Percentiles rank a stretch among this genome's conserved stretches.
phyloP scores from a whole-genome alignment of 2,888 invertebrate genomes.

The Hyalella azteca region DNA sequence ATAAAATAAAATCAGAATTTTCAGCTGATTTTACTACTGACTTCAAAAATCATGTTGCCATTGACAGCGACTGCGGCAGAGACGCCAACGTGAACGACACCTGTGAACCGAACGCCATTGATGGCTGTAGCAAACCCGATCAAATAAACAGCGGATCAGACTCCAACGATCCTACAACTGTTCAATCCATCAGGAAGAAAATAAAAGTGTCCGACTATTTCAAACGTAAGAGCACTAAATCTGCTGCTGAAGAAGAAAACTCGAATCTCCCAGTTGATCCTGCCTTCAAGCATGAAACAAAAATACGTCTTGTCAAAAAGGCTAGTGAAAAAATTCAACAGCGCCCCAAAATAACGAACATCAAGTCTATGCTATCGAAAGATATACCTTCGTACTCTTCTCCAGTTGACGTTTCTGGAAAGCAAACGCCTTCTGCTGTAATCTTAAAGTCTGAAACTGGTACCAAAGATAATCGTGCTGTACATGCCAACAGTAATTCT shows the following conservation, averaged over 20 bases:
- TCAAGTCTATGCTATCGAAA: conserved; percentile 13
- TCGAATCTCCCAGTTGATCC: background rate
- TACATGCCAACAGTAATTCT: too few relatives aligned
- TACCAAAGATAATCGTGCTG: too few relatives aligned
- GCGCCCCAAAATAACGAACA: conserved; percentile 1
- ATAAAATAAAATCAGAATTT: too few relatives aligned
- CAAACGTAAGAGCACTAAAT: background rate
- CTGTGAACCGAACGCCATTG: background rate
- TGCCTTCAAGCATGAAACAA: background rate
- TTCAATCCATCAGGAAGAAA: background rate
- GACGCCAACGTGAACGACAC: background rate
- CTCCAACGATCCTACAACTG: background rate
- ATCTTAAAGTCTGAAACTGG: too few relatives aligned
- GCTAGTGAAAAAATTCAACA: background rate
- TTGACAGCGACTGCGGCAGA: background rate
- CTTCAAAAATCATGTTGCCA: too few relatives aligned
- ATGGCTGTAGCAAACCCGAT: background rate
- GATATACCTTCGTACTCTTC: background rate
- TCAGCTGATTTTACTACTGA: too few relatives aligned
- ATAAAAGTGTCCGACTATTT: conserved; percentile 1
- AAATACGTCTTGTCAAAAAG: background rate
- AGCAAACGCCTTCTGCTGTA: too few relatives aligned
- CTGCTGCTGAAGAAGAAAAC: background rate
- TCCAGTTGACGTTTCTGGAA: background rate
- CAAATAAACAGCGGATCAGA: background rate